phyloP scores from a whole-genome alignment of 2,113 vertebrate genomes.

The Holacanthus passer region DNA sequence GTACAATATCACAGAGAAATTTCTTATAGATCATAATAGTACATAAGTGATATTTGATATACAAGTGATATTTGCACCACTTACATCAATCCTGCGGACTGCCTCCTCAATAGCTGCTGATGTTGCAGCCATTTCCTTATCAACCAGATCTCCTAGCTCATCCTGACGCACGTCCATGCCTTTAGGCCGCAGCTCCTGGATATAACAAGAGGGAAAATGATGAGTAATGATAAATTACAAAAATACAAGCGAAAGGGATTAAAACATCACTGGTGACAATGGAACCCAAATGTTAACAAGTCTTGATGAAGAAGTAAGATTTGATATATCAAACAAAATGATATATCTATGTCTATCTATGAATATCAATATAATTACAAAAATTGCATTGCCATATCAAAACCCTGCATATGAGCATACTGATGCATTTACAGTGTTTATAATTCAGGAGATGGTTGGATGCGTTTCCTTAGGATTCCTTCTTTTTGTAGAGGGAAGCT shows the following conservation, averaged over 20 bases:
- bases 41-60: not conserved
- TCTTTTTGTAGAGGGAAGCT: not conserved
- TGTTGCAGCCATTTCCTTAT: slow-evolving; percentile 97
- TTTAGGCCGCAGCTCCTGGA: slow-evolving; percentile 93
- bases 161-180: slow-evolving; percentile 93
- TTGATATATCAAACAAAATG: not conserved
- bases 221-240: not conserved
- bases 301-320: not conserved
- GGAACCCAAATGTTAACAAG: not conserved
- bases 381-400: not conserved
- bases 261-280: not conserved
- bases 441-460: not conserved
- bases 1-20: not conserved
- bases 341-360: too few species aligned
- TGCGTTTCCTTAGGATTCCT: not conserved
- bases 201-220: not conserved
- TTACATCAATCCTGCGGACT: slow-evolving; percentile 94
- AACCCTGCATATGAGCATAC: not conserved
- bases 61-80: not conserved
- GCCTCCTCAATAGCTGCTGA: slow-evolving; percentile 95
- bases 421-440: not conserved
- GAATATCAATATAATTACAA: not conserved
- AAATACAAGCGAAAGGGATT: not conserved
- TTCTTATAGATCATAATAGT: not conserved
- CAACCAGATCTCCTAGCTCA: slow-evolving; percentile 95